Evolutionary conservation across 2,113 vertebrate genomes (phyloP), one percentile per base, ranked within the genome.

Genomic region (Notiomystis cincta): DNA sequence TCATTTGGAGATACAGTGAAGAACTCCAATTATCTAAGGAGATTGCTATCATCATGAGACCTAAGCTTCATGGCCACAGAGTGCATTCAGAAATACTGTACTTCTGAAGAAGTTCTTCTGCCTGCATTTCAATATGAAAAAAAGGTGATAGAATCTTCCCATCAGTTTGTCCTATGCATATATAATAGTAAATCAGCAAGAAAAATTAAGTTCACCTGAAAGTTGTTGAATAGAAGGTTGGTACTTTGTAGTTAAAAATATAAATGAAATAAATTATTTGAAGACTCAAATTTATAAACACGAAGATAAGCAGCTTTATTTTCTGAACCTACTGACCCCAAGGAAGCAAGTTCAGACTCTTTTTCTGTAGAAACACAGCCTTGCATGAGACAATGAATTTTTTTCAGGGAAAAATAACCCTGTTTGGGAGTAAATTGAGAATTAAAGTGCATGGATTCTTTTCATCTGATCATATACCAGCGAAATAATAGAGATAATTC

Each of bases 401-500:
- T 91, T 83, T 95, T n/a, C 75, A 62, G 30, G 80, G 71, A 47
- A 47, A 96, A 58, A 96, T n/a, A 95, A 86, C 76, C 28, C 38
- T 97, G 93, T 96, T 97, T 96, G 84, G 64, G 54, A 96, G 22
- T 45, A 92, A 80, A 95, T 25, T 96, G 92, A 96, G 96, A 97
- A 97, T 95, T 96, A 89, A 97, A 94, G 93, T 90, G 48, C 75
- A 95, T 58, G 80, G 85, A 87, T 93, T 84, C 53, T 61, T 97
- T 96, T 96, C 89, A 97, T 95, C 88, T 96, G 93, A 95, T 97
- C 62, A 47, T 81, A 72, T 83, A 95, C 76, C 64, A 93, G 60
- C 84, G 87, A 92, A 97, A 97, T 97, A 97, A 97, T 96, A 96
- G 31, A 95, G 86, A 97, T 97, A 95, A 97, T 96, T 95, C 1